Percentiles rank a stretch among this genome's conserved stretches.
Conservation (phyloP, 2,888 invertebrate genomes). For the Tetanocera ferruginea region DNA sequence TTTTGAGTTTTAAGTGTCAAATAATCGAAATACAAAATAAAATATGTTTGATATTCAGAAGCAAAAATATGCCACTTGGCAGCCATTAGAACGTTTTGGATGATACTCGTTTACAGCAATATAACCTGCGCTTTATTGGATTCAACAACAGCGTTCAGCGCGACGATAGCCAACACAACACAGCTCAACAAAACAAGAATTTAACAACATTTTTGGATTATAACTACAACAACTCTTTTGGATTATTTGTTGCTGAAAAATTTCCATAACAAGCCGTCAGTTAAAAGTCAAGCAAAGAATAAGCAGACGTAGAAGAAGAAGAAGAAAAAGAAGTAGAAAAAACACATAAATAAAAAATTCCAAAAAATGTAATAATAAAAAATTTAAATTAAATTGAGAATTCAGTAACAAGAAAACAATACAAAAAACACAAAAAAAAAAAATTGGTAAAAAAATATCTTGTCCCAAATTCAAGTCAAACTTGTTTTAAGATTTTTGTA, state of each 20-base stretch:
- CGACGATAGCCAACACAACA: background rate
- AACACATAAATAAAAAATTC: background rate
- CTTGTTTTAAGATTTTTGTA: constrained; percentile 17
- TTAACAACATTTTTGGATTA: background rate
- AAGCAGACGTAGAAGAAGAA: background rate
- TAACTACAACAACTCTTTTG: background rate
- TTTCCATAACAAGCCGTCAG: background rate
- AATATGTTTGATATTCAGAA: no score
- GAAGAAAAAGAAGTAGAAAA: background rate
- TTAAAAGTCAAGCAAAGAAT: no score
- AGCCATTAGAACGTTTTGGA: no score
- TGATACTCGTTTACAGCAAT: background rate
- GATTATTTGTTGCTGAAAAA: background rate
- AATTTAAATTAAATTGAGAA: constrained; percentile 9
- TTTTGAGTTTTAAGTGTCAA: no score
- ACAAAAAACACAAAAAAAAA: background rate
- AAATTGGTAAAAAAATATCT: constrained; percentile 23
- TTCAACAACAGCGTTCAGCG: no score
- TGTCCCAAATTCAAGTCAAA: constrained; percentile 43
- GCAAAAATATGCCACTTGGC: no score
- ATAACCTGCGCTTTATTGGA: background rate
- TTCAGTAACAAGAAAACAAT: constrained; percentile 8
- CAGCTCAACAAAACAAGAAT: background rate
- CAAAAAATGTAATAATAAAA: background rate
- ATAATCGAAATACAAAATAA: no score